Evolutionary conservation across 2,888 invertebrate species (phyloP), one percentile per base, ranked within the genome.

Genomic region (Phymatocera aterrima): DNA sequence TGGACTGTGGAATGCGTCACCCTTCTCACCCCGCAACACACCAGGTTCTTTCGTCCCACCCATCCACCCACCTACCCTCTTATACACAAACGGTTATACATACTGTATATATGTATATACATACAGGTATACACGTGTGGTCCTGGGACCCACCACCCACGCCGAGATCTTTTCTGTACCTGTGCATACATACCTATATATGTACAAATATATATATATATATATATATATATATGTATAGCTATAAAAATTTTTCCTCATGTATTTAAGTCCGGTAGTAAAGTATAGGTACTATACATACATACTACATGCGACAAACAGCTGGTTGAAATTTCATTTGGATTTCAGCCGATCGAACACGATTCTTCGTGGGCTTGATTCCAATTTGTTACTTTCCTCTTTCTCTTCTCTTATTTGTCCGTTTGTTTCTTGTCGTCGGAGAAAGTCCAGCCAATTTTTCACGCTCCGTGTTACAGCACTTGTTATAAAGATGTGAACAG

Each of bases 1-100:
- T 88, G 87, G 86, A 84, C 83, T 83, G 80, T 85, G 88, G 88
- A 88, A 88, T 88, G 87, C 83, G 82, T 83, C 80, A 77, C 79
- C 79, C 82, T 82, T 78, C 78, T 77, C 81, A 79, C 72, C 81
- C 79, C 70, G 77, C 78, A 82, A 82, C 57, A 57, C 24, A 57
- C 24, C 57, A 18, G 57, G 57, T 57, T 57, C 57, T 57, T n/a
- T n/a, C n/a, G n/a, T 24, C 57, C 57, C 82, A 84, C 85, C 85
- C 51, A 24, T 15, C 40, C 68, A 64, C 4, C 64, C 68, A 43
- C 68, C 68, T 37, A 46, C 72, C 86, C 84, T 83, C 83, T 82
- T 85, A 84, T 85, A 84, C 83, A 83, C 84, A 84, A 83, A 84
- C 84, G 81, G 80, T 1, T 48, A 48, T 57, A 28, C 24, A 28